Evolutionary conservation across 2,888 invertebrate genomes (phyloP).

Genomic region (Leuctra nigra): DNA sequence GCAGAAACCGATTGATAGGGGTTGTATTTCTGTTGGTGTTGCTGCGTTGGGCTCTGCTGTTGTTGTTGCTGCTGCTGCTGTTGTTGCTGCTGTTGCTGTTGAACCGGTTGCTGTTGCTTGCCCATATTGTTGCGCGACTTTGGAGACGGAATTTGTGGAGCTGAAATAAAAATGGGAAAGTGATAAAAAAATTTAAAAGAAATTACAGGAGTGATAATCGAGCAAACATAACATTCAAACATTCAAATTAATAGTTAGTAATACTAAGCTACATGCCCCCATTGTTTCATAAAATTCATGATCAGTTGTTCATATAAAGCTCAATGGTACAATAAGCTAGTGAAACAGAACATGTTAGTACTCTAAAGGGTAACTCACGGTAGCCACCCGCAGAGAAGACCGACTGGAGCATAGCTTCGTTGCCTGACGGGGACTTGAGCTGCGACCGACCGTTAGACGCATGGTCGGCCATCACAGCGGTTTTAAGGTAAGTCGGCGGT

Average conservation of each 20-base stretch:
- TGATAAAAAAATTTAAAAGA: neutral
- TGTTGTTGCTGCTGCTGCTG: conserved; percentile 43
- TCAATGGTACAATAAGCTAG: no score
- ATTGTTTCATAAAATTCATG: no score
- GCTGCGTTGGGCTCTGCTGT: conserved; percentile 54
- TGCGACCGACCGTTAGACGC: conserved; percentile 28
- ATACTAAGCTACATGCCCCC: no score
- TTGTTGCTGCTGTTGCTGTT: conserved; percentile 28
- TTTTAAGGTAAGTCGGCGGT: conserved; percentile 36
- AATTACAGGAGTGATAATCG: no score
- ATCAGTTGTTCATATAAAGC: no score
- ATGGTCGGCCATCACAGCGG: conserved; percentile 42
- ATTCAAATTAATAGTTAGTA: no score
- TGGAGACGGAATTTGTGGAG: conserved; percentile 29
- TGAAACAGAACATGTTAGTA: no score
- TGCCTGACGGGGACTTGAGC: conserved; percentile 29
- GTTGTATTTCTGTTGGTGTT: conserved; percentile 27
- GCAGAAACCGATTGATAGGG: conserved; percentile 25
- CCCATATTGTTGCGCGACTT: conserved; percentile 29
- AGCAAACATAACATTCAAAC: no score
- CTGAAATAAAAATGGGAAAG: no score
- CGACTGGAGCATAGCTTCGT: conserved; percentile 27
- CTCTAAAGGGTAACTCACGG: conserved; percentile 7
- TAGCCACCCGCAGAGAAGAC: conserved; percentile 31
- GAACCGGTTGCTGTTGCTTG: no score